These are phyloP conservation scores for Nemapogon koenigi DNA, from an alignment of 2,888 invertebrate genomes.

Conservation along the genomic window DNA sequence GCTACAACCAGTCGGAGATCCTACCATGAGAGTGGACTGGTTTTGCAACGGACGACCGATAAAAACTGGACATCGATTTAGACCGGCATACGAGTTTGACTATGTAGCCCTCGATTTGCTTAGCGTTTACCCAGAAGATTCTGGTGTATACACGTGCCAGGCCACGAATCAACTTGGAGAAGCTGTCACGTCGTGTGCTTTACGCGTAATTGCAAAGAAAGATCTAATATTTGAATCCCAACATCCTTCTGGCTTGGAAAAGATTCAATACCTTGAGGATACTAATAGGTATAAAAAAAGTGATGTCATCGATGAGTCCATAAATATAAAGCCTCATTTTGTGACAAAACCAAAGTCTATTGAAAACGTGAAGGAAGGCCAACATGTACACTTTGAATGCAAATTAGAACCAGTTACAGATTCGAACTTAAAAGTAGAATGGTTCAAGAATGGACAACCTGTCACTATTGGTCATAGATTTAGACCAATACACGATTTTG, in stretches of 20 bases:
- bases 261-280: conserved; percentile 91
- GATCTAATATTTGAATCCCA: conserved; percentile 88
- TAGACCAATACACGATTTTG: conserved; percentile 97
- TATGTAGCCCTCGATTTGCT: conserved; percentile 96
- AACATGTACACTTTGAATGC: conserved; percentile 97
- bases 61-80: conserved; percentile 91
- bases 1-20: conserved; percentile 88
- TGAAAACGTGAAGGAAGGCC: conserved; percentile 85
- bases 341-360: conserved; percentile 87
- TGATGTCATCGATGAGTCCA: conserved; percentile 81
- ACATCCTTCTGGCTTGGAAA: conserved; percentile 89
- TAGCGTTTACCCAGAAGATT: conserved; percentile 96
- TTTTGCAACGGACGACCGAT: conserved; percentile 93
- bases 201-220: conserved; percentile 87
- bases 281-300: conserved; percentile 83
- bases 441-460: conserved; percentile 95
- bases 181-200: conserved; percentile 91
- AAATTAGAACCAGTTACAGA: conserved; percentile 97
- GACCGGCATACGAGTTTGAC: conserved; percentile 96
- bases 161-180: conserved; percentile 95
- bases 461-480: conserved; percentile 94
- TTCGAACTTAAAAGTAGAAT: conserved; percentile 94
- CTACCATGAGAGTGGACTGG: conserved; percentile 95
- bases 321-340: conserved; percentile 84
- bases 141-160: conserved; percentile 94